Base-by-base conservation (phyloP, 2,797 vertebrate genomes). In the Danio albolineatus region DNA sequence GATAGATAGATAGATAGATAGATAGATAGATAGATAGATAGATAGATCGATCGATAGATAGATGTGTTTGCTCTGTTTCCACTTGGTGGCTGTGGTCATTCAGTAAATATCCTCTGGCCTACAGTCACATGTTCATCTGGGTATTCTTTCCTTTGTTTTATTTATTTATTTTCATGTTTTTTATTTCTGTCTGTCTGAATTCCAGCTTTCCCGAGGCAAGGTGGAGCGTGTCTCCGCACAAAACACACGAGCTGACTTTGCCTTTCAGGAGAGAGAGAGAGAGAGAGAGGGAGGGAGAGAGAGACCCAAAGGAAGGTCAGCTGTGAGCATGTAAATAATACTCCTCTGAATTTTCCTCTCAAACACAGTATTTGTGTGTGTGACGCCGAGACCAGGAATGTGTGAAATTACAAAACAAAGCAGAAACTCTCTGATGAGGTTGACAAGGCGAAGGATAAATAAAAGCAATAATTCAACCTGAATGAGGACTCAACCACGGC, bases 241-340 rank as follows among this genome's bases (percentile, higher is more conserved):
- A 36, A 51, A 76, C 43, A 72, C 53, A 65, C 46, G 19, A 79
- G 72, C 60, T 77, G 73, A 73, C 53, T 80, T 80, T 76, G 72
- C 59, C 77, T 80, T 79, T 51, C n/a, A 59, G 56, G 28, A 53
- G 54, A 62, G 72, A 44, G 38, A 53, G 64, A 53, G 41, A 60
- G 61, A 60, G 19, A 44, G 64, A 57, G 16, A 67, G 39, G 49
- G 8, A 53, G 44, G 65, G 59, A 64, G 67, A 72, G 51, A 67
- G 13, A 77, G 19, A 69, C 36, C 54, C 5, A 73, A 49, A 80
- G 39, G 44, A 43, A 74, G 48, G 57, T 62, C 73, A 73, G 41
- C 41, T 73, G 14, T 73, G 71, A 43, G 51, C 17, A 73, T 60
- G 71, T 73, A 60, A 48, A 73, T 60, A 39, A 38, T 1, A 6